Evolutionary conservation across 2,797 vertebrate genomes (phyloP), one percentile per base, ranked within the genome.

Genomic region (Halcyon smyrnensis): DNA sequence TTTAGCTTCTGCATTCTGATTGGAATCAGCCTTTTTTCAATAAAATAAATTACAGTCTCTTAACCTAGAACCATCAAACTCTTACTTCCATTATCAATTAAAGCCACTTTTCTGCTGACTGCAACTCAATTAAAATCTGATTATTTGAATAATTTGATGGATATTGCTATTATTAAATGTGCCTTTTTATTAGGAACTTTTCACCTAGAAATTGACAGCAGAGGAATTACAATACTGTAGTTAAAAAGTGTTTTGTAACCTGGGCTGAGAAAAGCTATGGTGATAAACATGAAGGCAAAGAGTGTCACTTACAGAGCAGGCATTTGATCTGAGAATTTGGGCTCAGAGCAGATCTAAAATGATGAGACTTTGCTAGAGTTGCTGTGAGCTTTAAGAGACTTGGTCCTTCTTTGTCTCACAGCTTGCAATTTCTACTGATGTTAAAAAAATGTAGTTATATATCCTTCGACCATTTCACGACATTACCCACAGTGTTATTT

Each of bases 1-100:
- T 89, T 93, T 70, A 94, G 73, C 74, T 95, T 95, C 63, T 85
- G 69, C 79, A 89, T 90, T 85, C 91, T 87, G 92, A 97, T 84
- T 97, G 94, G 91, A 97, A 97, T 97, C 92, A 97, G 78, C 70
- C 71, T 92, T 89, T 89, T 97, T 97, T 92, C 90, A 97, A 59
- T 81, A 96, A 96, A 94, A 95, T 75, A 71, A 96, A 74, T 67
- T 78, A 82, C 64, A 93, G 68, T 73, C 85, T 60, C 48, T 56
- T 92, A 89, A 80, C 85, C 79, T 79, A 84, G 78, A 87, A 80
- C 41, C 75, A 94, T 83, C 94, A 84, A 93, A 81, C 39, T 78
- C n/a, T 86, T 2, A 2, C 67, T 84, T 91, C 68, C 39, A 85
- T 93, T 85, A 95, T 93, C 84, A 90, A 96, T 94, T 84, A 97